A percentile compares a stretch with the other conserved stretches of the same genome.
Conservation (phyloP, 1,140 invertebrate species). For the Chlorops oryzae region DNA sequence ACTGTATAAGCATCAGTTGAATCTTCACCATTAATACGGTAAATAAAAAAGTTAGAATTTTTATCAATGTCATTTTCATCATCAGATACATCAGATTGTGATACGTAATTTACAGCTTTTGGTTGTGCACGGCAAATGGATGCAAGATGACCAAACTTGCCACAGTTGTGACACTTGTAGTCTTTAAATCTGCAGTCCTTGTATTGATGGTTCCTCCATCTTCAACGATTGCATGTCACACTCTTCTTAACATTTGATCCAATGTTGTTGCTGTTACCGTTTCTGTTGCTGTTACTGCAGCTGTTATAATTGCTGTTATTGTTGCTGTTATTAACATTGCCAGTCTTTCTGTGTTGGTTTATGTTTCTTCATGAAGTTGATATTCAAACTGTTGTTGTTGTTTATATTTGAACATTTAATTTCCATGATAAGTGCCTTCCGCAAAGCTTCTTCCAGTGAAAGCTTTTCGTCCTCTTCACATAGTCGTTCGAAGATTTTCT, state of each 20-base stretch:
- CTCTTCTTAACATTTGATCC: constrained; percentile 1
- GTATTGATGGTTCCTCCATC: background rate
- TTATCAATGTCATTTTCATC: constrained; percentile 4
- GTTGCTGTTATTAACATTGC: too few relatives aligned
- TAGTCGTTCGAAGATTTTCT: constrained; percentile 11
- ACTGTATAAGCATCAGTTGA: constrained; percentile 5
- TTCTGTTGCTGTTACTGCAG: background rate
- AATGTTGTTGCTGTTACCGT: background rate
- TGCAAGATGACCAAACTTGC: constrained; percentile 8
- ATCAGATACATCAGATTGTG: constrained; percentile 1
- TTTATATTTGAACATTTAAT: constrained; percentile 5
- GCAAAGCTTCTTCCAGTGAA: constrained; percentile 6
- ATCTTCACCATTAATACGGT: background rate
- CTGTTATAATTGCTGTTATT: background rate
- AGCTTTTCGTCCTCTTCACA: constrained; percentile 10
- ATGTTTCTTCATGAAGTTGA: too few relatives aligned
- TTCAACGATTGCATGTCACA: background rate
- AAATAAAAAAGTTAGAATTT: constrained; percentile 7
- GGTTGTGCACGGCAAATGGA: constrained; percentile 1
- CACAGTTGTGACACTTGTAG: constrained; percentile 3
- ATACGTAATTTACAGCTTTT: constrained; percentile 10
- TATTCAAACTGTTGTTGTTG: too few relatives aligned
- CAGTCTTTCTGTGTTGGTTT: too few relatives aligned
- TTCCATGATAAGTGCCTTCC: constrained; percentile 9
- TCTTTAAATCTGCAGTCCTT: background rate